Conservation (phyloP, 2,113 vertebrate genomes). For the Pelodiscus sinensis region DNA sequence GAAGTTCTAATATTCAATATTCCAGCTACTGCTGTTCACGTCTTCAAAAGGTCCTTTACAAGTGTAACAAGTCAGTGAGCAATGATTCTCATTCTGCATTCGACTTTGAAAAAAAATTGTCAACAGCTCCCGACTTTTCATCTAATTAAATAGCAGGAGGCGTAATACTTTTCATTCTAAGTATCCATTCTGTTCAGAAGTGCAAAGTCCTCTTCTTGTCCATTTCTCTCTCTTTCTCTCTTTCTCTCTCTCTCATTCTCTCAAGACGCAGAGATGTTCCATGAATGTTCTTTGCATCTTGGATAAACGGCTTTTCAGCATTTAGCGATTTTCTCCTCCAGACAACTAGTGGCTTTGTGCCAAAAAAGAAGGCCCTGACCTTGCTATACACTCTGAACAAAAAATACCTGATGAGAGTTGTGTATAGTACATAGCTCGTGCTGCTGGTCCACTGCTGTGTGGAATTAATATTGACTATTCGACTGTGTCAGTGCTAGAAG, state of each 20-base stretch:
- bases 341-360: constrained; percentile 40
- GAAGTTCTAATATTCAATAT: constrained; percentile 19
- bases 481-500: constrained; percentile 36
- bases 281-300: constrained; percentile 51
- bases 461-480: constrained; percentile 59
- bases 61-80: constrained; percentile 7
- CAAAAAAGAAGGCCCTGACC: constrained; percentile 43
- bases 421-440: neutral
- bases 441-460: constrained; percentile 15
- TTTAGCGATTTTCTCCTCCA: constrained; percentile 47
- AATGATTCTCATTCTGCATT: constrained; percentile 22
- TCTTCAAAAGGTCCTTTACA: constrained; percentile 29
- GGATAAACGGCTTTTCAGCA: constrained; percentile 50
- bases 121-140: neutral
- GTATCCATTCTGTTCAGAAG: neutral
- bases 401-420: constrained; percentile 42
- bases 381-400: constrained; percentile 44
- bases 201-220: neutral
- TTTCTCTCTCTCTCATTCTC: constrained; percentile 13
- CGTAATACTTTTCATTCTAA: neutral
- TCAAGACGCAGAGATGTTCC: neutral
- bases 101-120: constrained; percentile 25
- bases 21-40: neutral
- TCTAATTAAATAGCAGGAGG: constrained; percentile 1
- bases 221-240: neutral